A percentile compares a stretch with the other conserved stretches of the same genome.
Evolutionary conservation across 2,113 vertebrate genomes (phyloP).

Genomic region (Cynoglossus semilaevis): DNA sequence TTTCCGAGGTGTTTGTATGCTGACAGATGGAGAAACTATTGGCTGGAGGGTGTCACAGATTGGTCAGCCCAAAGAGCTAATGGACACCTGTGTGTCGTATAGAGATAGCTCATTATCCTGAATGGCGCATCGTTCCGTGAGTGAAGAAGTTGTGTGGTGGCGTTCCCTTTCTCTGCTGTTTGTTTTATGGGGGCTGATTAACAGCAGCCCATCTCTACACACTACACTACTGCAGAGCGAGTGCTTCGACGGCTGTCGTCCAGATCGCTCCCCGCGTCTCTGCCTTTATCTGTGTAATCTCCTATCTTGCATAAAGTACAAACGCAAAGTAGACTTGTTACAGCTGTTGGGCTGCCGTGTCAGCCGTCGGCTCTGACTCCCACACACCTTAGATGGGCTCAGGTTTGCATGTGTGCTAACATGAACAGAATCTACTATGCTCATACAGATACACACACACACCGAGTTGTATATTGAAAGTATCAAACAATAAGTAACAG

Average conservation of each 20-base stretch:
- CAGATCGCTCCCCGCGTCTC: not conserved
- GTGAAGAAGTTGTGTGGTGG: slow-evolving; percentile 27
- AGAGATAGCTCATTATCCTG: slow-evolving; percentile 56
- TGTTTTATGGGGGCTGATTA: slow-evolving; percentile 44
- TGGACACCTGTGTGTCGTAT: slow-evolving; percentile 67
- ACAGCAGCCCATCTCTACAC: slow-evolving; percentile 26
- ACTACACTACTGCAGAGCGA: slow-evolving; percentile 22
- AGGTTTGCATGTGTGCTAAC: slow-evolving; percentile 34
- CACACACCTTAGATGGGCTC: slow-evolving; percentile 12
- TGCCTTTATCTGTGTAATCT: slow-evolving; percentile 16
- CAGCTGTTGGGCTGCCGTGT: slow-evolving; percentile 24
- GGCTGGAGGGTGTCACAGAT: slow-evolving; percentile 62
- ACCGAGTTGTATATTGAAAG: slow-evolving; percentile 72
- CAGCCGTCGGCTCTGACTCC: slow-evolving; percentile 31
- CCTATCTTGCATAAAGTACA: slow-evolving; percentile 22
- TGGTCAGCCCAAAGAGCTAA: slow-evolving; percentile 63
- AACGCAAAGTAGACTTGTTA: slow-evolving; percentile 22
- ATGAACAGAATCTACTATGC: slow-evolving; percentile 23
- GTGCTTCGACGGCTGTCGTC: slow-evolving; percentile 14
- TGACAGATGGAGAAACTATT: slow-evolving; percentile 64
- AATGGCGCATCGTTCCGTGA: slow-evolving; percentile 41
- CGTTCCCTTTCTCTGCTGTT: slow-evolving; percentile 27
- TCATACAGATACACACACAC: slow-evolving; percentile 13
- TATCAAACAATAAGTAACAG: slow-evolving; percentile 77
- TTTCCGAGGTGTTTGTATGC: slow-evolving; percentile 59